phyloP scores from a whole-genome alignment of 2,797 vertebrate species.

The Poliocrania exsul region DNA sequence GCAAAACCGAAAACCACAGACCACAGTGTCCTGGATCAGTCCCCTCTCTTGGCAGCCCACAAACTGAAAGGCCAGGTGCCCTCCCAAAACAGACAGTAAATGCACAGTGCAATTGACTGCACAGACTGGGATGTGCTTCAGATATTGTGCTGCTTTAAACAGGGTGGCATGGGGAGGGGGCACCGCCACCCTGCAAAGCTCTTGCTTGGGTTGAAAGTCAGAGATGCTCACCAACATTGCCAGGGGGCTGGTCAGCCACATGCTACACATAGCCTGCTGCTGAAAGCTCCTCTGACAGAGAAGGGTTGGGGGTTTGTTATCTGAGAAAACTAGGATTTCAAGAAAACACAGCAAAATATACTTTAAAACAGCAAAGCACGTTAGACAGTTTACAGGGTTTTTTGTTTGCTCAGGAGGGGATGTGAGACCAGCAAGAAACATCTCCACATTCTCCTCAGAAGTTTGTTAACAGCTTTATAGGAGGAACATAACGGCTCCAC shows the following conservation, averaged over 20 bases:
- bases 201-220: background rate
- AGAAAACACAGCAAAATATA: background rate
- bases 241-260: no score
- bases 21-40: accelerated
- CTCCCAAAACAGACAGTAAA: background rate
- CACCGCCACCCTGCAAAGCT: background rate
- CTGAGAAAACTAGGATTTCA: background rate
- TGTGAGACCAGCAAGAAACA: background rate
- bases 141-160: background rate
- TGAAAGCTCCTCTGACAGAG: background rate
- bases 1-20: background rate
- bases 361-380: background rate
- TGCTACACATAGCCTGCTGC: background rate
- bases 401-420: background rate
- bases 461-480: background rate
- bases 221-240: background rate
- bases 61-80: background rate
- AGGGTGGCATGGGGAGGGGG: background rate
- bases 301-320: background rate
- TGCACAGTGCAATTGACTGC: background rate
- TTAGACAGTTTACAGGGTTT: background rate
- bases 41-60: background rate
- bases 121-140: background rate
- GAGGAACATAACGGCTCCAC: background rate
- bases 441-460: background rate